Percentiles rank a stretch among this genome's conserved stretches.
phyloP scores from a whole-genome alignment of 1,140 invertebrate species.

The Mylabris phalerata region DNA sequence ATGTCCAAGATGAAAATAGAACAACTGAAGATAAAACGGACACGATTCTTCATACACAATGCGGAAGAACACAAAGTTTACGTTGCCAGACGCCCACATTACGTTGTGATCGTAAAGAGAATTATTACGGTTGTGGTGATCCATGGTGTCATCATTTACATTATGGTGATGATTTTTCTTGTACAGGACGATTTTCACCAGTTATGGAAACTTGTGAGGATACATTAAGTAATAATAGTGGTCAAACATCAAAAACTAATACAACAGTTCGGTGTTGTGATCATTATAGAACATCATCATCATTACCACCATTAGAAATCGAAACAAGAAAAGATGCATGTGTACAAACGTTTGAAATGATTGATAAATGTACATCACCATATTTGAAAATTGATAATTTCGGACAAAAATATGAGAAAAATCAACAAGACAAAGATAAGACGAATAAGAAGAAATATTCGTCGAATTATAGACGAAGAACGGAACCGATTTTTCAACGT shows the following conservation, averaged over 20 bases:
- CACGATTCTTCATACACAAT: conserved; percentile 17
- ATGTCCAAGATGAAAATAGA: conserved; percentile 19
- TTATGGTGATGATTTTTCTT: conserved; percentile 32
- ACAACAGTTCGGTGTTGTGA: conserved; percentile 25
- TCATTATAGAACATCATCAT: conserved; percentile 1
- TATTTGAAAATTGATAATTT: conserved; percentile 24
- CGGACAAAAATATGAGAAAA: not conserved
- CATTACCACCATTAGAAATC: conserved; percentile 23
- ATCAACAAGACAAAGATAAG: conserved; percentile 1
- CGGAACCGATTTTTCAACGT: conserved; percentile 27
- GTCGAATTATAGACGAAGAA: conserved; percentile 20
- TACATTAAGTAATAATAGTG: conserved; percentile 4
- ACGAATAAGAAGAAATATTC: conserved; percentile 9
- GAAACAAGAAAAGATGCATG: conserved; percentile 43
- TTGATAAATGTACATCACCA: conserved; percentile 40
- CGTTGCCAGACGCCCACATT: conserved; percentile 36
- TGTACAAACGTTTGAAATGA: conserved; percentile 50
- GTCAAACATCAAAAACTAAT: conserved; percentile 27
- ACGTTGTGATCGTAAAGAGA: conserved; percentile 21
- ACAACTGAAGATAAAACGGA: conserved; percentile 1
- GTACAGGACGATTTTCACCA: conserved; percentile 36
- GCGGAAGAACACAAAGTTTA: conserved; percentile 38
- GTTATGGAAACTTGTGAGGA: conserved; percentile 44
- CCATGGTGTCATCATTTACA: conserved; percentile 40
- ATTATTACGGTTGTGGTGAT: conserved; percentile 37